A percentile compares a stretch with the other conserved stretches of the same genome.
These are phyloP conservation scores for Arge pagana DNA, from an alignment of 2,888 invertebrate species.

Conservation along the genomic window DNA sequence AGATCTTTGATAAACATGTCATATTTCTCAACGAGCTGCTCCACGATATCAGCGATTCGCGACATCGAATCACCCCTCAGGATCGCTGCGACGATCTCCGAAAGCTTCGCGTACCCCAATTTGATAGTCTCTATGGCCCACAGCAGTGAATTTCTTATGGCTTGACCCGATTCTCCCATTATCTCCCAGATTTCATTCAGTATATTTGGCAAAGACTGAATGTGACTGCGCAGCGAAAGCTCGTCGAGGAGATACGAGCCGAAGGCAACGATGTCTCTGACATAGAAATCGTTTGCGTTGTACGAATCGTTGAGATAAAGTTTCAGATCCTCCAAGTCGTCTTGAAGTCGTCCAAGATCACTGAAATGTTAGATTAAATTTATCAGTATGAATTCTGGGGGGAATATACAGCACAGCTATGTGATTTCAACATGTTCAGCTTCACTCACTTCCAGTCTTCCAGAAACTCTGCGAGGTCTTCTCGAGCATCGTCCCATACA, in stretches of 20 bases:
- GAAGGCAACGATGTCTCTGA: conserved; percentile 75
- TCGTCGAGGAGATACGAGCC: conserved; percentile 76
- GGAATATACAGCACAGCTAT: background rate
- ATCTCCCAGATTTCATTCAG: conserved; percentile 83
- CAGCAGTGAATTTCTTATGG: conserved; percentile 74
- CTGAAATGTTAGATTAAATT: conserved; percentile 48
- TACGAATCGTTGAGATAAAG: conserved; percentile 77
- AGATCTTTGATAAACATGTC: conserved; percentile 79
- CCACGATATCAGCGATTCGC: conserved; percentile 71
- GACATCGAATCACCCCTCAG: conserved; percentile 77
- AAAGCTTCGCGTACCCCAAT: conserved; percentile 70
- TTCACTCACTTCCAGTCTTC: conserved; percentile 68
- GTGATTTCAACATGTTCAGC: no score
- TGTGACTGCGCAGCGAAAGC: conserved; percentile 75
- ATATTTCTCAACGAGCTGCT: conserved; percentile 74
- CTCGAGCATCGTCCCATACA: conserved; percentile 78
- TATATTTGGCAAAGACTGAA: conserved; percentile 79
- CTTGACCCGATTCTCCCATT: conserved; percentile 83
- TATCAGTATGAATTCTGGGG: background rate
- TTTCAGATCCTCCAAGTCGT: conserved; percentile 73
- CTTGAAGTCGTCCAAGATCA: conserved; percentile 72
- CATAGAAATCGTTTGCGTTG: conserved; percentile 80
- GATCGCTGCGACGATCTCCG: conserved; percentile 71
- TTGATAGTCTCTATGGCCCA: conserved; percentile 78
- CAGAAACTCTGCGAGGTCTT: conserved; percentile 70